Evolutionary conservation across 2,888 invertebrate species (phyloP).

Genomic region (Hypomecis punctinalis): DNA sequence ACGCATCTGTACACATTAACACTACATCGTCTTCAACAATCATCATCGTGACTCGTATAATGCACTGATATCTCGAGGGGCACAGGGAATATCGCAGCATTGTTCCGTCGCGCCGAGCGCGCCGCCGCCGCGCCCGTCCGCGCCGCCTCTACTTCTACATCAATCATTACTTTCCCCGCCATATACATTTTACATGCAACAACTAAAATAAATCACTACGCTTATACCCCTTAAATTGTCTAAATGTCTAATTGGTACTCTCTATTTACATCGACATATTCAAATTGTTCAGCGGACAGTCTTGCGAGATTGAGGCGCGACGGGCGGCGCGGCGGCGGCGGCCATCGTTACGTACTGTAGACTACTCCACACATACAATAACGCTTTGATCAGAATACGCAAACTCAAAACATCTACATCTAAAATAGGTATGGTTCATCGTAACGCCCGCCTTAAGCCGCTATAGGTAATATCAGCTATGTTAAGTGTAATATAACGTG

Average conservation of each 20-base stretch:
- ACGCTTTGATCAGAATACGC: slow-evolving; percentile 81
- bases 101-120: slow-evolving; percentile 65
- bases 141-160: slow-evolving; percentile 45
- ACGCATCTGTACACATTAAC: slow-evolving; percentile 80
- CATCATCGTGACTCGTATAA: slow-evolving; percentile 75
- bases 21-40: slow-evolving; percentile 75
- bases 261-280: slow-evolving; percentile 81
- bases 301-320: slow-evolving; percentile 58
- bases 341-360: slow-evolving; percentile 75
- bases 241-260: slow-evolving; percentile 81
- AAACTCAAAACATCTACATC: slow-evolving; percentile 80
- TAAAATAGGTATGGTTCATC: slow-evolving; percentile 74
- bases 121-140: slow-evolving; percentile 57
- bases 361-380: slow-evolving; percentile 82
- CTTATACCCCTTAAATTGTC: slow-evolving; percentile 77
- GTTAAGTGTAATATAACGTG: slow-evolving; percentile 75
- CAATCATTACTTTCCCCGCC: slow-evolving; percentile 53
- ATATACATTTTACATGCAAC: slow-evolving; percentile 66
- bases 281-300: slow-evolving; percentile 78
- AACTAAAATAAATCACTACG: slow-evolving; percentile 74
- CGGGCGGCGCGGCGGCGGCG: slow-evolving; percentile 57
- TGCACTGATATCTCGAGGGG: slow-evolving; percentile 82
- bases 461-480: slow-evolving; percentile 81
- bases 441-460: slow-evolving; percentile 80
- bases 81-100: slow-evolving; percentile 83